phyloP scores from a whole-genome alignment of 2,113 vertebrate species.

The Zapornia atra region DNA sequence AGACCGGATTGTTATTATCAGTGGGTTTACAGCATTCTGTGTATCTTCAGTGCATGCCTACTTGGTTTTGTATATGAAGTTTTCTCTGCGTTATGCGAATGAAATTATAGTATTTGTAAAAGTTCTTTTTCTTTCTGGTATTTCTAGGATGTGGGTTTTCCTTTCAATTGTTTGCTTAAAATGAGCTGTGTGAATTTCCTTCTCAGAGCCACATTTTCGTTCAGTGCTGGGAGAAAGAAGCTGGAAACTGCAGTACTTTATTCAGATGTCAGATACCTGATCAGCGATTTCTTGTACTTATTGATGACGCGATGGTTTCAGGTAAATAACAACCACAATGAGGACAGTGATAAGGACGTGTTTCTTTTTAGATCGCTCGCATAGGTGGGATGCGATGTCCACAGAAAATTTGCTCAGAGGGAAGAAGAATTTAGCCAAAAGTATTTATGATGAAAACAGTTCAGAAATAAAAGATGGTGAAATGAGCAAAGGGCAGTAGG shows the following conservation, averaged over 20 bases:
- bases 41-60: fast-evolving
- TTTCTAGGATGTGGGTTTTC: neutral
- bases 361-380: conserved; percentile 48
- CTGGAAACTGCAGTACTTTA: conserved; percentile 76
- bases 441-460: conserved; percentile 85
- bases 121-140: neutral
- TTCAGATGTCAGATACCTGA: conserved; percentile 75
- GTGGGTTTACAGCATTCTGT: neutral
- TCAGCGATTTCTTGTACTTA: conserved; percentile 78
- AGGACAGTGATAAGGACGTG: neutral
- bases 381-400: conserved; percentile 48
- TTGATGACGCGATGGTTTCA: conserved; percentile 79
- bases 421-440: conserved; percentile 83
- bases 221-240: conserved; percentile 81
- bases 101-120: neutral
- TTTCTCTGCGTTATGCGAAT: neutral
- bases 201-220: conserved; percentile 79
- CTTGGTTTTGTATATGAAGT: neutral
- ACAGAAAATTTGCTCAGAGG: conserved; percentile 46
- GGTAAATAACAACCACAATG: conserved; percentile 56
- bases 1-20: neutral
- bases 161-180: neutral
- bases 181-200: conserved; percentile 3
- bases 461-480: conserved; percentile 76
- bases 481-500: conserved; percentile 85